These are phyloP conservation scores for Circaetus cinerascens DNA, from an alignment of 2,113 vertebrate genomes.

Conservation along the genomic window DNA sequence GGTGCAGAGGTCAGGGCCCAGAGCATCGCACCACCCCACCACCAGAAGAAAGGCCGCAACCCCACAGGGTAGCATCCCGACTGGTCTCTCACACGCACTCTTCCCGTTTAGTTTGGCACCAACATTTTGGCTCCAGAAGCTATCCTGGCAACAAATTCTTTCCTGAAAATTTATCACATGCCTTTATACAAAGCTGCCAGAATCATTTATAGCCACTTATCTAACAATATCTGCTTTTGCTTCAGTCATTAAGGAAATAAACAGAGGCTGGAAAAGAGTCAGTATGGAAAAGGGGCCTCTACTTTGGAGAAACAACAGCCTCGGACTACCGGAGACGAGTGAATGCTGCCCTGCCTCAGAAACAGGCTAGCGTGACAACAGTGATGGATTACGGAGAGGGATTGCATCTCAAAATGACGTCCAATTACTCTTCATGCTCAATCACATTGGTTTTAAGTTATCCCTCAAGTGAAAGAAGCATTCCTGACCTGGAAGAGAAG, in stretches of 20 bases:
- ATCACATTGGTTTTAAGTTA: conserved; percentile 47
- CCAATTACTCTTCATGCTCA: conserved; percentile 33
- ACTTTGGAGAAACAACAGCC: neutral
- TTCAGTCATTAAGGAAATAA: conserved; percentile 35
- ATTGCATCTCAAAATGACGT: neutral
- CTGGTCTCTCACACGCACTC: neutral
- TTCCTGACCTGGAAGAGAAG: conserved; percentile 5
- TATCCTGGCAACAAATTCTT: conserved; percentile 3
- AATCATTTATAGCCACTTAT: conserved; percentile 38
- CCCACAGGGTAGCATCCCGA: neutral
- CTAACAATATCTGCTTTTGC: conserved; percentile 39
- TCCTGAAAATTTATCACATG: conserved; percentile 22
- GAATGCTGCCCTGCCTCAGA: conserved; percentile 3
- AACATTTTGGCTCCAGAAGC: neutral
- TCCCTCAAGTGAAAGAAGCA: conserved; percentile 17
- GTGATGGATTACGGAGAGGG: conserved; percentile 8
- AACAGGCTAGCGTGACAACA: conserved; percentile 30
- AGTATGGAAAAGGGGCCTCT: neutral
- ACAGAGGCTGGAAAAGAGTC: neutral
- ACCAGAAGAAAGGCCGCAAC: neutral
- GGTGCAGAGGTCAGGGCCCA: neutral
- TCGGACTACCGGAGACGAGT: accelerated
- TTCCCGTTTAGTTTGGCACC: neutral
- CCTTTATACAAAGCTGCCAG: conserved; percentile 26
- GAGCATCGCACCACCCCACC: accelerated